Percentiles rank a stretch among this genome's conserved stretches.
phyloP scores from a whole-genome alignment of 2,797 vertebrate genomes.

The Alfaro cultratus region DNA sequence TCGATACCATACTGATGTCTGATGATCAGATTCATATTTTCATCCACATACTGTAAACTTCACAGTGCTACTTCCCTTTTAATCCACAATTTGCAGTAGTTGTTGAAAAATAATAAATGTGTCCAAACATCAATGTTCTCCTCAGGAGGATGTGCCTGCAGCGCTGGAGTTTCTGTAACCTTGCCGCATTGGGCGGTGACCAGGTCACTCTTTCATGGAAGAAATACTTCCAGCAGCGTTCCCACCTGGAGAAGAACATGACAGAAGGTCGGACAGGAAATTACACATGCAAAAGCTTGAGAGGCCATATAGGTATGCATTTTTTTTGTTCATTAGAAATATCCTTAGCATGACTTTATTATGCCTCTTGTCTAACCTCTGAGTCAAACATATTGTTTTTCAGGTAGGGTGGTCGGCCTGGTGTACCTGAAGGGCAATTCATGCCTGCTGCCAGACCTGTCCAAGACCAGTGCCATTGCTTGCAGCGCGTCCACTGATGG shows the following conservation, averaged over 20 bases:
- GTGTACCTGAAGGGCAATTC: slow-evolving; percentile 74
- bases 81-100: not conserved
- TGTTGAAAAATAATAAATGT: not conserved
- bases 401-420: slow-evolving; percentile 78
- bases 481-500: slow-evolving; percentile 83
- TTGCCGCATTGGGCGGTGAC: slow-evolving; percentile 52
- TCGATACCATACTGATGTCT: not conserved
- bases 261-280: slow-evolving; percentile 72
- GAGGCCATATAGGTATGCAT: slow-evolving; percentile 78
- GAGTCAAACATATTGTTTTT: not conserved
- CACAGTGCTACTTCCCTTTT: not conserved
- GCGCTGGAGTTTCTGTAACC: slow-evolving; percentile 83
- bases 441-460: slow-evolving; percentile 55
- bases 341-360: not conserved
- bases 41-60: not conserved
- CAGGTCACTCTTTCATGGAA: slow-evolving; percentile 78
- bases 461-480: slow-evolving; percentile 58
- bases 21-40: not conserved
- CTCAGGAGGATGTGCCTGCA: slow-evolving; percentile 81
- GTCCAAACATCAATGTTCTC: slow-evolving; percentile 1
- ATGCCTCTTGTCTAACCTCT: not conserved
- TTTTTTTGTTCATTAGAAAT: not conserved
- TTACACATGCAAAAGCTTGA: slow-evolving; percentile 82
- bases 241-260: slow-evolving; percentile 81
- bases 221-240: slow-evolving; percentile 80